phyloP scores from a whole-genome alignment of 2,797 vertebrate species.

The Masticophis lateralis region DNA sequence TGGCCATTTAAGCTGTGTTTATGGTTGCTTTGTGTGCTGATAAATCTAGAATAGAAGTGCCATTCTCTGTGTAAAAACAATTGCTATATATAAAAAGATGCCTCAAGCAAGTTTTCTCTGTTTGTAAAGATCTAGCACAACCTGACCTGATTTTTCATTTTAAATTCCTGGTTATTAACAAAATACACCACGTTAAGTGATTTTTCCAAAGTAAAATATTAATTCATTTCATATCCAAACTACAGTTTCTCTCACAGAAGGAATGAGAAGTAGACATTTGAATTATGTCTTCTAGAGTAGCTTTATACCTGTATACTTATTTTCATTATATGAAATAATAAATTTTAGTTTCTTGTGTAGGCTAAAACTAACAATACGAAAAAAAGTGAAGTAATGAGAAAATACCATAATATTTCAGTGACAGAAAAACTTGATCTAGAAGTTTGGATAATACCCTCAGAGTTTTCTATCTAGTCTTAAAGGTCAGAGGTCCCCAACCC shows the following conservation, averaged over 20 bases:
- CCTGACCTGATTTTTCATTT: not conserved
- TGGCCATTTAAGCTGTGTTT: constrained; percentile 41
- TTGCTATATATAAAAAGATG: constrained; percentile 18
- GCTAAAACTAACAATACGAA: not conserved
- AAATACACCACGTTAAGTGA: constrained; percentile 23
- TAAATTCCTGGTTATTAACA: constrained; percentile 16
- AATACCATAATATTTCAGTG: not conserved
- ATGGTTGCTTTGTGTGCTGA: constrained; percentile 37
- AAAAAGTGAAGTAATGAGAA: not conserved
- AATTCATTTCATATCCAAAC: not conserved
- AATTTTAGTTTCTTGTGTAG: not conserved
- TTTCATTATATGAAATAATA: not conserved
- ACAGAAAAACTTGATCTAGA: not conserved
- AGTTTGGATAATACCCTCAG: not conserved
- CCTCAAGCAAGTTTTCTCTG: constrained; percentile 6
- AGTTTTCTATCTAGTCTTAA: not conserved
- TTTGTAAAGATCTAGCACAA: not conserved
- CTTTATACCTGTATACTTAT: not conserved
- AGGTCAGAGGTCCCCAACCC: not conserved
- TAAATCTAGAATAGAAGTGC: constrained; percentile 32
- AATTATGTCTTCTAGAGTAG: not conserved
- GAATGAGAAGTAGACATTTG: not conserved
- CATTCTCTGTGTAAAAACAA: constrained; percentile 27
- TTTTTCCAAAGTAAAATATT: not conserved
- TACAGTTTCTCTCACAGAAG: not conserved